Base-by-base conservation (phyloP, 1,140 invertebrate genomes). In the Trachymyrmex cornetzi region DNA sequence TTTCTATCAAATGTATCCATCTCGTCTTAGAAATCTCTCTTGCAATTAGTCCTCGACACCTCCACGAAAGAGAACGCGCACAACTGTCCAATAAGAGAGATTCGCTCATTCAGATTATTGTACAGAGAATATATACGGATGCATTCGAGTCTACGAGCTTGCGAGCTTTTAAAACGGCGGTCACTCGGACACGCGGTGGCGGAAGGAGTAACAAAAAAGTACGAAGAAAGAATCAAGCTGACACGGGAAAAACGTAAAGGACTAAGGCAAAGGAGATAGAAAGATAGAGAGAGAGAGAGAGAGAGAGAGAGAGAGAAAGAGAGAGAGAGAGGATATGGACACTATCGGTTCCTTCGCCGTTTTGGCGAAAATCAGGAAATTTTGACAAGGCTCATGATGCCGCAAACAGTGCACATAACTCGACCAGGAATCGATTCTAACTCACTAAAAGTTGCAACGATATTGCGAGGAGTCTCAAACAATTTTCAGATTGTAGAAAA, bases 201-300 rank as follows among this genome's bases (percentile, higher is more conserved):
- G 64, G n/a, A 77, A 88, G 38, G 77, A 72, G 63, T 22, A 22
- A 82, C 48, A 59, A 71, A 89, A 87, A 77, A 87, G 59, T 87
- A 2, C 14, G 3, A 64, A 89, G 50, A 53, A 79, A 89, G 85
- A 86, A 77, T 50, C 57, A 86, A 89, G 71, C 71, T 48, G 84
- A 44, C 30, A 50, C 63, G 24, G 57, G 19, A 14, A 27, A 66
- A 69, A 66, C 24, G n/a, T n/a, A 74, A 66, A 5, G 48, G 38
- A 72, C 4, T 14, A 4, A 86, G 55, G 22, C 44, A 19, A 79
- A 57, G 14, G 57, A 61, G 9, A 34, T 34, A 34, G 5, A 34
- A 6, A 34, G 6, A 34, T 34, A 64, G 6, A 64, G 16, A 61
- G 0, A 57, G 55, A 57, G 7, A 57, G 55, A 55, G 53, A 61